These are phyloP conservation scores for Steromphala cineraria DNA, from an alignment of 2,888 invertebrate species.

Conservation along the genomic window DNA sequence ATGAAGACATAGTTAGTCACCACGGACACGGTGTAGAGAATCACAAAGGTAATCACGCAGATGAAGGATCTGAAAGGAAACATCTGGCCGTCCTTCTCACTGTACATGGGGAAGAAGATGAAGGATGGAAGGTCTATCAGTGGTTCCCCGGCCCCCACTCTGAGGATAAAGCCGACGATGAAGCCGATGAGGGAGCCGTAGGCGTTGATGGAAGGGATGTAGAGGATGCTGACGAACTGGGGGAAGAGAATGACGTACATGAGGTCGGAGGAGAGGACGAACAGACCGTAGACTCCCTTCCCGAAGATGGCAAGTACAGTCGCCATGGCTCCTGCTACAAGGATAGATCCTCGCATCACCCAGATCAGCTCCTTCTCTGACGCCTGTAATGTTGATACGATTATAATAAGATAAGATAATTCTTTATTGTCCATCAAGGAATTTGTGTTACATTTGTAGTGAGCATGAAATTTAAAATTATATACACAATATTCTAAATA, in stretches of 20 bases:
- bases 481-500: too few relatives aligned
- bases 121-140: constrained; percentile 79
- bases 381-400: too few relatives aligned
- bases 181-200: constrained; percentile 62
- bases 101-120: constrained; percentile 47
- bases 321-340: constrained; percentile 34
- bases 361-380: constrained; percentile 40
- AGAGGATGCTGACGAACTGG: constrained; percentile 43
- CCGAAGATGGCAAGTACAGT: constrained; percentile 40
- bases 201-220: constrained; percentile 38
- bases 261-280: constrained; percentile 42
- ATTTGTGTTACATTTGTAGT: too few relatives aligned
- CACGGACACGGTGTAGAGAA: constrained; percentile 28
- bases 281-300: constrained; percentile 42
- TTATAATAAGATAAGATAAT: too few relatives aligned
- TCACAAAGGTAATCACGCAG: constrained; percentile 29
- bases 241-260: constrained; percentile 50
- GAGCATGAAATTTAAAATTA: too few relatives aligned
- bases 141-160: constrained; percentile 91
- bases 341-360: constrained; percentile 38
- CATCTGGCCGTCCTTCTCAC: constrained; percentile 35
- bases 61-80: constrained; percentile 52
- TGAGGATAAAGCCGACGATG: constrained; percentile 85
- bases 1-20: constrained; percentile 32
- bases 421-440: too few relatives aligned